Base-by-base conservation (phyloP, 2,888 invertebrate species). In the Adelognathus sp. region DNA sequence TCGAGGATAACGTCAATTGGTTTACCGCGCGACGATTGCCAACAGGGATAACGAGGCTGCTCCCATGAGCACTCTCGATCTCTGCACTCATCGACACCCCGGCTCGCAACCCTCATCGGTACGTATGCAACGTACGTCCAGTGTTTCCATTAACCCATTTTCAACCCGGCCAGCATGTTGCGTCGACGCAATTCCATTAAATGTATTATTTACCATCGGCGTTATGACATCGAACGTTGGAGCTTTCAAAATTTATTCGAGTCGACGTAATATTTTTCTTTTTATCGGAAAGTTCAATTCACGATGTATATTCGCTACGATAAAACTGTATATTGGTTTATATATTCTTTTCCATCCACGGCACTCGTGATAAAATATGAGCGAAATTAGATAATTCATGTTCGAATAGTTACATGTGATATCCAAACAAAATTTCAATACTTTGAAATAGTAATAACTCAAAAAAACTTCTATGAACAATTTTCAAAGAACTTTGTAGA, bases 1-100 rank as follows among this genome's bases (percentile, higher is more conserved):
- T 46, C 31, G 31, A 31, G 63, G 29, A 63, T 46, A 63, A 63
- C 44, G 46, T 63, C 31, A 46, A 44, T 63, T 18, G 46, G 18
- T 46, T 46, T 46, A n/a, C 31, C 31, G 46, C 46, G n/a, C 63
- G 46, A 33, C 44, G 29, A 63, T 63, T 31, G 44, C 18, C 63
- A 11, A 31, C 63, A 31, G 46, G 31, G 44, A 11, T 31, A 27
- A 44, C 18, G 18, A 44, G 16, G 2, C 44, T 18, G 18, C 44
- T 44, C 44, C 44, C 14, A 44, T 18, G 44, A 7, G 44, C 18
- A n/a, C 18, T 2, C 4, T 44, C 16, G 18, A 18, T 18, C 44
- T 9, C 9, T 7, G 7, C 44, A 14, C 44, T 44, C 44, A 16
- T 44, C 7, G 18, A 16, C 14, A 18, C 21, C 21, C 11, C 46